phyloP scores from a whole-genome alignment of 2,113 vertebrate genomes.

The Mormyrus iriodes region DNA sequence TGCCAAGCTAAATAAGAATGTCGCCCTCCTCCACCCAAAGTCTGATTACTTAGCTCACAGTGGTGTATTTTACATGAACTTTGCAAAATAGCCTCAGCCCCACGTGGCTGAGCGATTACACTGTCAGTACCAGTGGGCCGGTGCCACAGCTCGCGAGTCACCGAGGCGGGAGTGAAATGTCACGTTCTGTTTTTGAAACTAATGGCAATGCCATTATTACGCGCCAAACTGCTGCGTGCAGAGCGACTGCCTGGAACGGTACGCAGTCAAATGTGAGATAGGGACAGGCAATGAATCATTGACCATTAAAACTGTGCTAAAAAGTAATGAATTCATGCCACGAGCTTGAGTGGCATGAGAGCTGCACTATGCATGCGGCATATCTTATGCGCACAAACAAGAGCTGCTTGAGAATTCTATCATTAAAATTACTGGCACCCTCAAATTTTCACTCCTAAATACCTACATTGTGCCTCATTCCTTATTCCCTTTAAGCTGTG shows the following conservation, averaged over 20 bases:
- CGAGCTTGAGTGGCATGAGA: neutral
- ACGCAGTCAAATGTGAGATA: neutral
- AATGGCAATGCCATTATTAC: neutral
- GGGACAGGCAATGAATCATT: neutral
- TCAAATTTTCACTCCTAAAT: neutral
- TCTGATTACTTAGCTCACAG: neutral
- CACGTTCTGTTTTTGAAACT: neutral
- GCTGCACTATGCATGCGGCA: neutral
- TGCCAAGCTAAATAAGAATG: neutral
- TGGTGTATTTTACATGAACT: neutral
- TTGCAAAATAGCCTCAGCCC: neutral
- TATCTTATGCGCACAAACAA: neutral
- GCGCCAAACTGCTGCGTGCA: too few species aligned
- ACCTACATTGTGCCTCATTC: neutral
- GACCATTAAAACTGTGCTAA: neutral
- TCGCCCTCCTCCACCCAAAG: neutral
- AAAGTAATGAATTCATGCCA: slow-evolving; percentile 13
- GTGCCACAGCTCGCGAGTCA: neutral
- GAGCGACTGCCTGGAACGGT: neutral
- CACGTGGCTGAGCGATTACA: neutral
- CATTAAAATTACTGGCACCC: neutral
- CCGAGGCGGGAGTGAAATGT: neutral
- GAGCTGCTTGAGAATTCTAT: neutral
- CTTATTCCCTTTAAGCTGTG: too few species aligned
- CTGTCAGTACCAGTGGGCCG: neutral